Conservation (phyloP, 2,888 invertebrate species). For the Xanthorhoe spadicearia region DNA sequence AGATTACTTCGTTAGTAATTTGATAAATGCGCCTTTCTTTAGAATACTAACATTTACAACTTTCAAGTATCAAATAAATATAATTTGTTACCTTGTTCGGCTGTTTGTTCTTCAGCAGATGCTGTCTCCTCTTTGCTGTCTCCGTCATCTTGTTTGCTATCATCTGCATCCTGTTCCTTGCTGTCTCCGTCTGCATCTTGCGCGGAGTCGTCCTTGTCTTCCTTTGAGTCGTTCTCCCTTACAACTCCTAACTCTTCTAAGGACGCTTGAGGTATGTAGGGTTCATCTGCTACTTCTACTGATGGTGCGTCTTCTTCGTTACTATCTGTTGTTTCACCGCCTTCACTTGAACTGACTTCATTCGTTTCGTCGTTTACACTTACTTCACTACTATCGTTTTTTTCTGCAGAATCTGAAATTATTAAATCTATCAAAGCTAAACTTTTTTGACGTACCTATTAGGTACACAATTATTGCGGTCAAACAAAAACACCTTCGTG, state of each 20-base stretch:
- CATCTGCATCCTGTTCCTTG: constrained; percentile 57
- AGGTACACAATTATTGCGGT: no score
- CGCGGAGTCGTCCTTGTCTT: constrained; percentile 66
- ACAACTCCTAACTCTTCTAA: constrained; percentile 73
- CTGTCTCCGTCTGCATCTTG: constrained; percentile 65
- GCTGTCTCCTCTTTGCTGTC: constrained; percentile 68
- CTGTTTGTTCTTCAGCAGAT: constrained; percentile 79
- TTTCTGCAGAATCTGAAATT: constrained; percentile 76
- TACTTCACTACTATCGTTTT: constrained; percentile 82
- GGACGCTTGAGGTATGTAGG: constrained; percentile 76
- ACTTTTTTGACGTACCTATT: background rate
- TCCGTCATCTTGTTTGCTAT: constrained; percentile 59
- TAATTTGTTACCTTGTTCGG: constrained; percentile 64
- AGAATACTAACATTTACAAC: background rate
- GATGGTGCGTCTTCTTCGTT: constrained; percentile 69
- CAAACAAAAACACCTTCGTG: no score
- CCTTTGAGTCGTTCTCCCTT: constrained; percentile 69
- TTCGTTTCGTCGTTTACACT: constrained; percentile 76
- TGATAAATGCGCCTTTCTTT: no score
- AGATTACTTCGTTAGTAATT: no score
- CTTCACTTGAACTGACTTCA: constrained; percentile 74
- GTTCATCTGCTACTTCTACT: constrained; percentile 80
- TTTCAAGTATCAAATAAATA: background rate
- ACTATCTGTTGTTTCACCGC: constrained; percentile 60
- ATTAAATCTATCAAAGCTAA: constrained; percentile 7